Percentiles rank a stretch among this genome's conserved stretches.
Conservation (phyloP, 2,113 vertebrate genomes). For the Epinephelus cyanopodus region DNA sequence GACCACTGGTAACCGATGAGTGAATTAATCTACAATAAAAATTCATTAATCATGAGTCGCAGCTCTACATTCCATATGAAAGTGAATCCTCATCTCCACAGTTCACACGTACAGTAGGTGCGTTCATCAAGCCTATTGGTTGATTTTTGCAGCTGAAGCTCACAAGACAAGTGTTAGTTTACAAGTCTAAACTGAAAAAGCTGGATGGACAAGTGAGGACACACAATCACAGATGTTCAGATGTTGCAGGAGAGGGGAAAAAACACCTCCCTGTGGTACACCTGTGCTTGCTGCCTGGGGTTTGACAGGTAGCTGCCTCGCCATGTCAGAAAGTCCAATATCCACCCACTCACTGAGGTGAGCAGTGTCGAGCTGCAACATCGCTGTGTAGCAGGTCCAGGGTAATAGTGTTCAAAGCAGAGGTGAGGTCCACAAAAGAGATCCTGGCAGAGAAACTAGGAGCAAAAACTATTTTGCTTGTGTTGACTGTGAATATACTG, state of each 20-base stretch:
- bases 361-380: constrained; percentile 35
- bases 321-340: constrained; percentile 53
- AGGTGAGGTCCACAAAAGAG: constrained; percentile 28
- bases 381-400: constrained; percentile 25
- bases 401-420: constrained; percentile 28
- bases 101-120: not conserved
- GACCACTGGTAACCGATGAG: not conserved
- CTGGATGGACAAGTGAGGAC: constrained; percentile 15
- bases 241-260: constrained; percentile 7
- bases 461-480: not conserved
- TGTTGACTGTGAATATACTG: constrained; percentile 9
- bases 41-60: not conserved
- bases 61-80: not conserved
- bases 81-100: not conserved
- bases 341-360: constrained; percentile 35
- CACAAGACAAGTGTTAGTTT: not conserved
- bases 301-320: constrained; percentile 59
- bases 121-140: not conserved
- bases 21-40: not conserved
- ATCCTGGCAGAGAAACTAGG: constrained; percentile 32
- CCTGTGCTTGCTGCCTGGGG: constrained; percentile 23
- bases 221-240: not conserved
- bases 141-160: not conserved
- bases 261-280: constrained; percentile 22
- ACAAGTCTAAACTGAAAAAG: not conserved